Conservation (phyloP, 2,113 vertebrate species). For the Meriones unguiculatus region DNA sequence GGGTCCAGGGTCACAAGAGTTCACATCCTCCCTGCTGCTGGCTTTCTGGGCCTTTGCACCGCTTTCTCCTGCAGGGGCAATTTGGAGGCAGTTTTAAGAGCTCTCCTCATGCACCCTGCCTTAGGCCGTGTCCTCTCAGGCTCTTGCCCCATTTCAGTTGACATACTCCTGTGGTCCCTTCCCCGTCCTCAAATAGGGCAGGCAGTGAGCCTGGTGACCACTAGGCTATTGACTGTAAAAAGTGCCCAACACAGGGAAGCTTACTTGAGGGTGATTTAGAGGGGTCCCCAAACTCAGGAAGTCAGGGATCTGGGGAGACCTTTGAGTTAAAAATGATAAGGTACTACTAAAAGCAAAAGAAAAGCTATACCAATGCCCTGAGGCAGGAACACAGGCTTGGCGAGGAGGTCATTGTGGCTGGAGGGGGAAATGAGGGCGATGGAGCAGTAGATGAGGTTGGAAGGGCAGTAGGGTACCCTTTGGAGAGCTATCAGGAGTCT, state of each 20-base stretch:
- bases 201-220: background rate
- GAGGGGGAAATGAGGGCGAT: background rate
- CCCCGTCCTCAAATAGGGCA: background rate
- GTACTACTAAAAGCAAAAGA: background rate
- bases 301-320: background rate
- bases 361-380: background rate
- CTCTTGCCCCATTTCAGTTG: too few relatives aligned
- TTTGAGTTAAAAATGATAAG: background rate
- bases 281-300: too few relatives aligned
- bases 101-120: too few relatives aligned
- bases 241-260: background rate
- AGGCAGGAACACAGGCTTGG: accelerated
- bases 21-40: background rate
- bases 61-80: background rate
- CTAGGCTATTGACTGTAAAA: background rate
- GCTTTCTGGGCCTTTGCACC: background rate
- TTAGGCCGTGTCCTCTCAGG: too few relatives aligned
- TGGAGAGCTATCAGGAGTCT: accelerated
- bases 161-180: background rate
- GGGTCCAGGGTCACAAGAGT: background rate
- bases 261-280: background rate
- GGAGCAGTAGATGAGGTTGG: background rate
- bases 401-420: background rate
- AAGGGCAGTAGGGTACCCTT: accelerated
- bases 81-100: too few relatives aligned